phyloP scores from a whole-genome alignment of 2,113 vertebrate genomes.

The Rallus limicola region DNA sequence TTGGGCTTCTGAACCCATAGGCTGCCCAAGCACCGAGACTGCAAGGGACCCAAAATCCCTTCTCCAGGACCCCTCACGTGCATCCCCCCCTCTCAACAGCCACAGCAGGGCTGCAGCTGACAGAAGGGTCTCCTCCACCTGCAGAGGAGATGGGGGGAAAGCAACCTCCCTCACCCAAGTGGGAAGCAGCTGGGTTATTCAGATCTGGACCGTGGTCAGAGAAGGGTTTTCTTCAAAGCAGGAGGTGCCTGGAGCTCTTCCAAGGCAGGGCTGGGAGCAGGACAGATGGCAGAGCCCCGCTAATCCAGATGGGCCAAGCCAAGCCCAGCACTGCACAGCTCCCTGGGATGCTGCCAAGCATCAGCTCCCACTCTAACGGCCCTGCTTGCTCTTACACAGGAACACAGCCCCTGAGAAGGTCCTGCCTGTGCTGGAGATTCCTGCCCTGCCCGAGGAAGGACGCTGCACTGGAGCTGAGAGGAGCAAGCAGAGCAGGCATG shows the following conservation, averaged over 20 bases:
- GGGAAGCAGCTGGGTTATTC: background rate
- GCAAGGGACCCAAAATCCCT: background rate
- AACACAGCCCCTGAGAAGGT: background rate
- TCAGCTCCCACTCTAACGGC: background rate
- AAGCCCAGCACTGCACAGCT: background rate
- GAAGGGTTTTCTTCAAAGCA: constrained; percentile 22
- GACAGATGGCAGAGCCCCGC: constrained; percentile 30
- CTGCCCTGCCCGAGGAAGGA: background rate
- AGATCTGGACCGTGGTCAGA: accelerated
- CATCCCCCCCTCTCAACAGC: background rate
- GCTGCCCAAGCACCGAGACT: background rate
- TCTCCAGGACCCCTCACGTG: background rate
- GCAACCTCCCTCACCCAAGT: accelerated
- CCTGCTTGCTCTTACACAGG: background rate
- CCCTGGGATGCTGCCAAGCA: background rate
- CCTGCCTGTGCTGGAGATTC: background rate
- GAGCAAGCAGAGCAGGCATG: background rate
- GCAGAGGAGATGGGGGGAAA: background rate
- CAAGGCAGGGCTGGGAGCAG: background rate
- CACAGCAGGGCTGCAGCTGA: accelerated
- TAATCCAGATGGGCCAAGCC: background rate
- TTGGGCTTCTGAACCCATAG: background rate
- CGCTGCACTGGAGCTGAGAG: background rate
- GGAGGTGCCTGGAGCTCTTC: background rate
- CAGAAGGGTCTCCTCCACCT: background rate